phyloP scores from a whole-genome alignment of 2,797 vertebrate species.

The Sparidentex hasta region DNA sequence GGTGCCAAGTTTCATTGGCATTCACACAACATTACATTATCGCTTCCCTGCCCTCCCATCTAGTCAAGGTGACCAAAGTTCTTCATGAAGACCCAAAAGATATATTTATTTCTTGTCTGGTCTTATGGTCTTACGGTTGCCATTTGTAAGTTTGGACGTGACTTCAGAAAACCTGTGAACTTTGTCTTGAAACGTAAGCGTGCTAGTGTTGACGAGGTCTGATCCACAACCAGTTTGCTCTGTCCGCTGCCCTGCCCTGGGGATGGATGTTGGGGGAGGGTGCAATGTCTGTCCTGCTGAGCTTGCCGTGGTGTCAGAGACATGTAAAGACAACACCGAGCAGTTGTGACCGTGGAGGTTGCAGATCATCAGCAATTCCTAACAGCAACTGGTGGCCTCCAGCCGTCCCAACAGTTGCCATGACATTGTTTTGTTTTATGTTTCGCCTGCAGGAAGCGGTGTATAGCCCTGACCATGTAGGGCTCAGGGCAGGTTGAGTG shows the following conservation, averaged over 20 bases:
- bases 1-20: background rate
- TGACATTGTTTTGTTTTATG: slow-evolving; percentile 77
- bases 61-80: background rate
- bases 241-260: slow-evolving; percentile 45
- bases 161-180: background rate
- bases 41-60: background rate
- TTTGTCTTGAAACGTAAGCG: background rate
- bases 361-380: slow-evolving; percentile 81
- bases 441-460: slow-evolving; percentile 69
- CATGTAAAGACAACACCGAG: slow-evolving; percentile 76
- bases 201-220: background rate
- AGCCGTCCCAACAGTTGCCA: slow-evolving; percentile 77
- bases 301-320: slow-evolving; percentile 65
- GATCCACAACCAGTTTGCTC: slow-evolving; percentile 5
- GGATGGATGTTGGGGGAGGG: slow-evolving; percentile 38
- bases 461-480: slow-evolving; percentile 55
- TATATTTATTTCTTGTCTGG: background rate
- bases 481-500: slow-evolving; percentile 43
- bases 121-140: background rate
- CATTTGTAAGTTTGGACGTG: background rate
- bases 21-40: background rate
- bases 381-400: slow-evolving; percentile 81
- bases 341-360: slow-evolving; percentile 73
- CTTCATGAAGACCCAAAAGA: background rate
- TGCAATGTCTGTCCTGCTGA: slow-evolving; percentile 43